Percentiles rank a stretch among this genome's conserved stretches.
Conservation (phyloP, 2,888 invertebrate species). For the Parnassius apollo region DNA sequence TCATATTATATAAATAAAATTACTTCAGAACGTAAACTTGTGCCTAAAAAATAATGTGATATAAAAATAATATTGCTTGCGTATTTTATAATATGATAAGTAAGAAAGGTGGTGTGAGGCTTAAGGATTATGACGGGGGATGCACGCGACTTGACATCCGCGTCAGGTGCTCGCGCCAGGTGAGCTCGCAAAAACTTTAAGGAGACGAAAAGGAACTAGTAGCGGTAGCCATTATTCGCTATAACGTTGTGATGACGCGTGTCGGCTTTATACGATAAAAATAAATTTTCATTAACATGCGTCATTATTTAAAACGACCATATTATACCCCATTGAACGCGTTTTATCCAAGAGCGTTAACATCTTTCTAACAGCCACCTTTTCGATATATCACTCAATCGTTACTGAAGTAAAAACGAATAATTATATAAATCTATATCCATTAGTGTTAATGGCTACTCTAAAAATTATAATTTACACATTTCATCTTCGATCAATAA, state of each 20-base stretch:
- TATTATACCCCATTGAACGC: neutral
- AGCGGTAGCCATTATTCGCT: slow-evolving; percentile 10
- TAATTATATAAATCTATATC: too few species aligned
- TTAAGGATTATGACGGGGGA: slow-evolving; percentile 24
- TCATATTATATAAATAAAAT: too few species aligned
- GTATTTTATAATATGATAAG: neutral
- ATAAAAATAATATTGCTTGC: neutral
- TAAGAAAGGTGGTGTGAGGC: neutral
- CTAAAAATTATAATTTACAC: too few species aligned
- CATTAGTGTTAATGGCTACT: too few species aligned
- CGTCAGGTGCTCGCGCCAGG: slow-evolving; percentile 55
- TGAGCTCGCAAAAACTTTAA: slow-evolving; percentile 35
- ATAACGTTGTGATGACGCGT: slow-evolving; percentile 15
- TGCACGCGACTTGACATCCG: slow-evolving; percentile 32
- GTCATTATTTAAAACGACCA: neutral
- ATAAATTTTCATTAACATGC: neutral
- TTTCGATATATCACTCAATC: too few species aligned
- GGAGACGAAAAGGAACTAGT: slow-evolving; percentile 34
- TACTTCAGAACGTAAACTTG: too few species aligned
- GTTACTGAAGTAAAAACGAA: too few species aligned
- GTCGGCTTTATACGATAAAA: slow-evolving; percentile 1
- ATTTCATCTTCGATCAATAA: too few species aligned
- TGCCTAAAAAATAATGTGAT: too few species aligned
- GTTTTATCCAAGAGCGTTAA: neutral
- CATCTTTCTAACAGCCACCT: too few species aligned